Base-by-base conservation (phyloP, 53 echinoderm and acorn worm species). In the Stichopus horrens region DNA sequence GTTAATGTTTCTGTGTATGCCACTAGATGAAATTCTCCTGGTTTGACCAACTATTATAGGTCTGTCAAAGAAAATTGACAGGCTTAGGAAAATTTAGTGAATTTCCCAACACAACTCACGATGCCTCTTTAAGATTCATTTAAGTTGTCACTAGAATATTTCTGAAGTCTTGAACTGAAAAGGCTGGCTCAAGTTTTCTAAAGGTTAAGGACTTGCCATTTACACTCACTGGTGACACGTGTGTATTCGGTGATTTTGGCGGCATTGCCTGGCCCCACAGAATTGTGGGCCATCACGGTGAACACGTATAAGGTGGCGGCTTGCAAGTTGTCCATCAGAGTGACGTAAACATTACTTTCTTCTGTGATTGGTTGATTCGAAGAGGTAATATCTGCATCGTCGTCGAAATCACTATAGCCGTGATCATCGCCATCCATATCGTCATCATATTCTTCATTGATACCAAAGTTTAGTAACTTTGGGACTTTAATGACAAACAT, bases 301-400 rank as follows among this genome's bases (percentile, higher is more conserved):
- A 95, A 89, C 54, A 90, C 73, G 57, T 95, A 95, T 73, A 93
- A 89, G 7, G 95, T 95, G 10, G 93, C 91, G 0, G 95, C 90
- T 2, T 91, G 88, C 57, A 95, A 90, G 19, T 75, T 60, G 8
- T 58, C 52, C 14, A 94, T 63, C n/a, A 23, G 20, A 13, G 54
- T 90, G 21, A 55, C 55, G 79, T 52, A 79, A 6, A 13, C 18
- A 53, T 53, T 55, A 8, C 11, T 52, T 3, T 58, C 59, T 5
- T 14, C 11, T 6, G 37, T 37, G 16, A 88, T 51, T 60, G 37
- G 21, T 58, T 74, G 59, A 21, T 76, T 76, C 21, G 59, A 23
- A 58, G 20, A 23, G 13, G 4, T 5, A 58, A 76, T 37, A 78
- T 77, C 57, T 7, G 52, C 23, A 52, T 51, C 52, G 37, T 52